Evolutionary conservation across 2,888 invertebrate genomes (phyloP).

Genomic region (Euproctis similis): DNA sequence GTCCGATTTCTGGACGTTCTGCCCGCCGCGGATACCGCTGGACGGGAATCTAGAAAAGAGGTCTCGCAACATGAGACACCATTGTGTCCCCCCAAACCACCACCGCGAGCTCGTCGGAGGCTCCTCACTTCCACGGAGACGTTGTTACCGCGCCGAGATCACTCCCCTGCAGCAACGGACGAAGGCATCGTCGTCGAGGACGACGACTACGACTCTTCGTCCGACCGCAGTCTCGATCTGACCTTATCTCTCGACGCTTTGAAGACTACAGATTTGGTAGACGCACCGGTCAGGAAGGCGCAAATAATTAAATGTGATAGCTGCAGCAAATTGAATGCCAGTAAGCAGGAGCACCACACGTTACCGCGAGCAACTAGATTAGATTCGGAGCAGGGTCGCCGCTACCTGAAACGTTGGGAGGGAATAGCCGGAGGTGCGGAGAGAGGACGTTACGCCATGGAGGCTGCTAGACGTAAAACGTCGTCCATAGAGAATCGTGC

Average conservation of each 20-base stretch:
- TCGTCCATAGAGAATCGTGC: conserved; percentile 58
- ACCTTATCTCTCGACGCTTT: conserved; percentile 69
- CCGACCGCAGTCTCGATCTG: conserved; percentile 73
- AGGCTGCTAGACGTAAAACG: conserved; percentile 63
- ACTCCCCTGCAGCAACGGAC: conserved; percentile 68
- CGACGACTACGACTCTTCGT: conserved; percentile 74
- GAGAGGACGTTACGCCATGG: conserved; percentile 55
- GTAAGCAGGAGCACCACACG: conserved; percentile 53
- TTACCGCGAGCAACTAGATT: conserved; percentile 60
- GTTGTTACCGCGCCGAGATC: conserved; percentile 54
- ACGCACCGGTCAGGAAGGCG: conserved; percentile 58
- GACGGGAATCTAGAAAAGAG: conserved; percentile 56
- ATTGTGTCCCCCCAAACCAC: conserved; percentile 55
- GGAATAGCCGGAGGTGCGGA: conserved; percentile 58
- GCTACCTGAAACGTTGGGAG: conserved; percentile 67
- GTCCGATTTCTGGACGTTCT: conserved; percentile 83
- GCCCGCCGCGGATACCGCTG: conserved; percentile 73
- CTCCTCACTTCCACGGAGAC: conserved; percentile 58
- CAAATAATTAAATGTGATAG: conserved; percentile 66
- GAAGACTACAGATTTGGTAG: conserved; percentile 58
- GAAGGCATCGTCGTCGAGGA: conserved; percentile 73
- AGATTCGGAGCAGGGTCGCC: conserved; percentile 58
- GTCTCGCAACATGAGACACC: conserved; percentile 48
- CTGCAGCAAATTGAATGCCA: conserved; percentile 58
- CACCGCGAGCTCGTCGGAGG: conserved; percentile 63